Evolutionary conservation across 2,113 vertebrate species (phyloP).

Genomic region (Trematocara marginatum): DNA sequence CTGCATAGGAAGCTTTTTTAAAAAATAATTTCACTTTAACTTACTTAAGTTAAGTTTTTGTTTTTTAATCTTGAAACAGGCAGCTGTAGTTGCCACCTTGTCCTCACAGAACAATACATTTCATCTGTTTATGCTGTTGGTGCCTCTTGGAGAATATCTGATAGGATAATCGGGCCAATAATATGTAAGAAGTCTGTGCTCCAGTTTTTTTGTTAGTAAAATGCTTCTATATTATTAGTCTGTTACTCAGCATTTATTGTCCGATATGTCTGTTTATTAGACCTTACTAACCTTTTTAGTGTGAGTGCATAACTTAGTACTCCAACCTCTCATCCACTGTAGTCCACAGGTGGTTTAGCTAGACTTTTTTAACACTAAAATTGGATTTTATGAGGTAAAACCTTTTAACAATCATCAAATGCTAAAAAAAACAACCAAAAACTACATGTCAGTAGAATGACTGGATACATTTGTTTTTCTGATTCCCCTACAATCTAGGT

Average conservation of each 20-base stretch:
- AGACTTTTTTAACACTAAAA: neutral
- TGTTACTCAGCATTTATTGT: neutral
- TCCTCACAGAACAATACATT: neutral
- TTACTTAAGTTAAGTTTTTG: neutral
- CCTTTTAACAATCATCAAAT: neutral
- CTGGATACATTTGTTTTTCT: neutral
- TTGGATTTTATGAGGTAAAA: neutral
- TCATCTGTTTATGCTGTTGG: neutral
- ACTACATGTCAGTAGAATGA: neutral
- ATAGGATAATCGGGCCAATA: neutral
- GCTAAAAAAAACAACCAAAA: rapidly evolving
- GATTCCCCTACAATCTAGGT: neutral
- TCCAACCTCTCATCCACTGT: neutral
- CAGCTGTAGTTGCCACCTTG: neutral
- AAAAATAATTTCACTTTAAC: neutral
- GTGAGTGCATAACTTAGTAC: neutral
- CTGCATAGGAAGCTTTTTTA: rapidly evolving
- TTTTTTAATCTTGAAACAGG: neutral
- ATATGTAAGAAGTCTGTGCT: neutral
- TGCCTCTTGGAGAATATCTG: neutral
- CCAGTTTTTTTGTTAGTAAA: neutral
- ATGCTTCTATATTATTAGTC: neutral
- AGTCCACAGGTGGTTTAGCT: neutral
- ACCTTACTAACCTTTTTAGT: neutral
- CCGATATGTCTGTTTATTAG: neutral